Percentiles rank a stretch among this genome's conserved stretches.
Evolutionary conservation across 2,797 vertebrate genomes (phyloP).

Genomic region (Aotus griseimembra): DNA sequence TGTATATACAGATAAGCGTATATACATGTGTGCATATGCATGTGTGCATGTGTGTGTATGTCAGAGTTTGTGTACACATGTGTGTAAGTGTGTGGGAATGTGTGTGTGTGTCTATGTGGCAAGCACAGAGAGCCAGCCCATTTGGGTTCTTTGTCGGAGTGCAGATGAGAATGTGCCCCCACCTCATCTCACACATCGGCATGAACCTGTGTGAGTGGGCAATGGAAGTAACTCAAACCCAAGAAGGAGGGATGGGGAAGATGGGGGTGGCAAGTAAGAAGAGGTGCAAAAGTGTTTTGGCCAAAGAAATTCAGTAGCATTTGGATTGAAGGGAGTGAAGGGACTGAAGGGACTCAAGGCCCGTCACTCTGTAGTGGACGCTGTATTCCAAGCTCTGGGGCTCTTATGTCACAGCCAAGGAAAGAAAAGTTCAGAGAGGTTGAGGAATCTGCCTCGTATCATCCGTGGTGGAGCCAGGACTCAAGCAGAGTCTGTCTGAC

Average conservation of each 20-base stretch:
- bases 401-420: not conserved
- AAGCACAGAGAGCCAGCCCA: not conserved
- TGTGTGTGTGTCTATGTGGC: not conserved
- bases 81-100: not conserved
- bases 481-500: not conserved
- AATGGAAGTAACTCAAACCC: not conserved
- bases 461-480: not conserved
- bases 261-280: not conserved
- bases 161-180: not conserved
- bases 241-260: not conserved
- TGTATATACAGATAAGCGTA: rapidly evolving
- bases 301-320: not conserved
- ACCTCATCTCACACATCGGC: rapidly evolving
- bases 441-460: not conserved
- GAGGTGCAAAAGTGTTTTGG: rapidly evolving
- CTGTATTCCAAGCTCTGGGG: not conserved
- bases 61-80: no score
- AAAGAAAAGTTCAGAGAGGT: not conserved
- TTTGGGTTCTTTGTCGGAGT: not conserved
- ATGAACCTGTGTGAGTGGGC: not conserved
- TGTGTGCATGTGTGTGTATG: no score
- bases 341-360: not conserved
- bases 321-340: not conserved
- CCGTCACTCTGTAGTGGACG: rapidly evolving
- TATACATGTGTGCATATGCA: rapidly evolving